These are phyloP conservation scores for Ostrea edulis DNA, from an alignment of 1,140 invertebrate species.

Conservation along the genomic window DNA sequence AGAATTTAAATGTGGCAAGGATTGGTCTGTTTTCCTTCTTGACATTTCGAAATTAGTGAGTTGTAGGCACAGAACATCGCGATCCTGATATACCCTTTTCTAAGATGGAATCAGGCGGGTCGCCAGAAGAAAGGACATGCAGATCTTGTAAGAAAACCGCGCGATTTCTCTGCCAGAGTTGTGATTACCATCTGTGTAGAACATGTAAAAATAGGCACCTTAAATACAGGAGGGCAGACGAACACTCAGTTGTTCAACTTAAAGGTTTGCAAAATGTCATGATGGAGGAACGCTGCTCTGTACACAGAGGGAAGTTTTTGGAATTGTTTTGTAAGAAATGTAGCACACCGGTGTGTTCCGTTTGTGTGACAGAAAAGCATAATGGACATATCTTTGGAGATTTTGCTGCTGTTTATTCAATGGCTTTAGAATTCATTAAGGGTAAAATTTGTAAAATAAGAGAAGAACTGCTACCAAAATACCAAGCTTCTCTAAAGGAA, in stretches of 20 bases:
- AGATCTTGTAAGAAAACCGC: background rate
- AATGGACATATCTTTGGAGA: background rate
- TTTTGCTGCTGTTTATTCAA: background rate
- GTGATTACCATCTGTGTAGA: slow-evolving; percentile 1
- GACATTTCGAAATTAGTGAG: too few relatives aligned
- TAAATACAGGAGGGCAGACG: background rate
- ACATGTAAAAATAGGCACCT: slow-evolving; percentile 3
- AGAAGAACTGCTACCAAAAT: background rate
- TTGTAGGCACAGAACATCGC: too few relatives aligned
- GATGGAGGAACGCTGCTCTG: background rate
- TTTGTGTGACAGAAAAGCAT: background rate
- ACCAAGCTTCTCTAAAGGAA: background rate
- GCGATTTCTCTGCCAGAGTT: background rate
- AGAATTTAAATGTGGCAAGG: too few relatives aligned
- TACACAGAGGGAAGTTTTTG: background rate
- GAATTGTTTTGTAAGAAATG: slow-evolving; percentile 16
- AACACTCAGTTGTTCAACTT: slow-evolving; percentile 6
- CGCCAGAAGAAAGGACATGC: background rate
- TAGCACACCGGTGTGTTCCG: background rate
- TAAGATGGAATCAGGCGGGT: background rate
- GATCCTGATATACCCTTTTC: too few relatives aligned
- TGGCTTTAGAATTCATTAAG: background rate
- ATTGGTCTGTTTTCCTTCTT: too few relatives aligned
- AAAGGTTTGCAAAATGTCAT: background rate
- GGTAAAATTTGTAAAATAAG: background rate